Evolutionary conservation across 1,140 invertebrate genomes (phyloP).

Genomic region (Chionoecetes opilio): DNA sequence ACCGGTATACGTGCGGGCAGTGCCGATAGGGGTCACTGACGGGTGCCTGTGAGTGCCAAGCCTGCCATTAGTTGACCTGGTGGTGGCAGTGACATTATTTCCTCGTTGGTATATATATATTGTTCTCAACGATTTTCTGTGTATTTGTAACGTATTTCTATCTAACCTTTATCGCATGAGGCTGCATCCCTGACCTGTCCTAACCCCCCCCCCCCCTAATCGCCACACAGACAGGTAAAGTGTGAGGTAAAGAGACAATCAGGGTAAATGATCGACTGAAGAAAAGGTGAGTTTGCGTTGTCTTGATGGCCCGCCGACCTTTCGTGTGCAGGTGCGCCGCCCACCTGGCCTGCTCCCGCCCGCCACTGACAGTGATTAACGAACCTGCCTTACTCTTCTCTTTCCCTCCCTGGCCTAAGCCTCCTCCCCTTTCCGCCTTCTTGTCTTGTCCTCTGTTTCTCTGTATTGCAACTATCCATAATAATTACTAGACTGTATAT

Average conservation of each 20-base stretch:
- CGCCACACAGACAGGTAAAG: neutral
- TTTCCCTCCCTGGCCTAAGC: neutral
- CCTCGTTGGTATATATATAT: no score
- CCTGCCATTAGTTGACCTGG: neutral
- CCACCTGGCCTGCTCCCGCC: slow-evolving; percentile 10
- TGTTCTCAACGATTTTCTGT: no score
- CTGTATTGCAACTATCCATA: no score
- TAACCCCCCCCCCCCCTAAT: neutral
- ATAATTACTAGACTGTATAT: no score
- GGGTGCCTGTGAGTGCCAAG: neutral
- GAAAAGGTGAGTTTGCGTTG: neutral
- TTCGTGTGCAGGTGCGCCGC: slow-evolving; percentile 22
- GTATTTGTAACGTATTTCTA: no score
- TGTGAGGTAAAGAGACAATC: slow-evolving; percentile 2
- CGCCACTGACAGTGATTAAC: slow-evolving; percentile 7
- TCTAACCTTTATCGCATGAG: neutral
- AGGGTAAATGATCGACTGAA: neutral
- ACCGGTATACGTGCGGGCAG: no score
- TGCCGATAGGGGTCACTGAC: neutral
- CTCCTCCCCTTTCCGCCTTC: neutral
- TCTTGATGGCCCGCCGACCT: slow-evolving; percentile 10
- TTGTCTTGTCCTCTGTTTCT: neutral
- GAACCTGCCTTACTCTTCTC: neutral
- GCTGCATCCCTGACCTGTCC: neutral
- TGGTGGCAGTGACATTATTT: neutral